Conservation (phyloP, 2,797 vertebrate genomes). For the Myiothlypis chrysogaster region DNA sequence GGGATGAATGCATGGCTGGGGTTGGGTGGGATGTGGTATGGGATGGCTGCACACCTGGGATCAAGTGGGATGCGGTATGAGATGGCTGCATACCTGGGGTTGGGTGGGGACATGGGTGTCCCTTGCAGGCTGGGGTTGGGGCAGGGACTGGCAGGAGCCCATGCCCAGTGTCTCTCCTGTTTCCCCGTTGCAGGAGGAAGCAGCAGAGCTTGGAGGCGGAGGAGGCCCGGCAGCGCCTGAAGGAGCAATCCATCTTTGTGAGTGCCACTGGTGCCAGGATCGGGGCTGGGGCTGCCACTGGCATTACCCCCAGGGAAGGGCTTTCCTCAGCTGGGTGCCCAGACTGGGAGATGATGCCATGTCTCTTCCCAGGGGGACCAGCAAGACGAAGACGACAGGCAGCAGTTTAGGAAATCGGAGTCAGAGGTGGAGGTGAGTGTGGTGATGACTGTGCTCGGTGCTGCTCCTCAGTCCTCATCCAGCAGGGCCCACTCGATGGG, state of each 20-base stretch:
- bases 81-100: accelerated
- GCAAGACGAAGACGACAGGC: constrained; percentile 80
- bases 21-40: accelerated
- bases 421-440: constrained; percentile 89
- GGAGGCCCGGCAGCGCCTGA: constrained; percentile 85
- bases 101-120: background rate
- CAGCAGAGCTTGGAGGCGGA: constrained; percentile 88
- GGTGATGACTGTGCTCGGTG: accelerated
- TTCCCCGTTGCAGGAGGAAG: constrained; percentile 79
- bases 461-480: background rate
- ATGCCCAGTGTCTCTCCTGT: background rate
- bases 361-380: constrained; percentile 81
- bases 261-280: constrained; percentile 46
- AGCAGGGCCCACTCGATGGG: background rate
- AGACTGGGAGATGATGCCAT: background rate
- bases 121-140: background rate
- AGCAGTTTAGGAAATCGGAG: constrained; percentile 87
- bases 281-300: accelerated
- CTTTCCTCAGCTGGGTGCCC: background rate
- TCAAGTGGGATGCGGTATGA: no score
- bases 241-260: constrained; percentile 84
- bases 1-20: no score
- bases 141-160: background rate
- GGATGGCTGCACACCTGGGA: background rate
- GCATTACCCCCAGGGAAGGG: background rate